Percentiles rank a stretch among this genome's conserved stretches.
Evolutionary conservation across 2,113 vertebrate genomes (phyloP).

Genomic region (Pseudorectes ferrugineus): DNA sequence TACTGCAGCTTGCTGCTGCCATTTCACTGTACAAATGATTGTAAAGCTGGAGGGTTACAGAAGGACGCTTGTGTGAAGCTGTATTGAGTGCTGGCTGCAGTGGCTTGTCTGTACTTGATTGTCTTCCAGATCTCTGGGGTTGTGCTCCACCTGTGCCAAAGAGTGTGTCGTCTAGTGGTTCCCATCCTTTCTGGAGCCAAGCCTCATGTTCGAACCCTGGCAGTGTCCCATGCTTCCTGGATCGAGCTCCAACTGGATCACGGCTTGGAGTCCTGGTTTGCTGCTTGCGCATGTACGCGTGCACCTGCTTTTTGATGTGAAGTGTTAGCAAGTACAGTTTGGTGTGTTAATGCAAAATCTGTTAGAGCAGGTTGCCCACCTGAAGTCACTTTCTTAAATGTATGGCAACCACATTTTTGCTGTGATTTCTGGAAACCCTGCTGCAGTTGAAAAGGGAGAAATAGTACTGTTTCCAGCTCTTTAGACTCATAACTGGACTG

Average conservation of each 20-base stretch:
- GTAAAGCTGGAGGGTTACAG: conserved; percentile 24
- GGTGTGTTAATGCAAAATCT: conserved; percentile 45
- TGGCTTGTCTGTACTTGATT: conserved; percentile 43
- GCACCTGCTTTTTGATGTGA: conserved; percentile 56
- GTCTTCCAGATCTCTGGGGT: conserved; percentile 49
- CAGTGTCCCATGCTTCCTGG: conserved; percentile 46
- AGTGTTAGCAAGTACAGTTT: conserved; percentile 54
- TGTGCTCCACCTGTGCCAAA: conserved; percentile 61
- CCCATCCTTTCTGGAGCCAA: conserved; percentile 54
- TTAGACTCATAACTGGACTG: background rate
- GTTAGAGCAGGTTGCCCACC: conserved; percentile 61
- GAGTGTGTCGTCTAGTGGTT: conserved; percentile 65
- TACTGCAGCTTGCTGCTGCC: background rate
- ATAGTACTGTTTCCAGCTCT: background rate
- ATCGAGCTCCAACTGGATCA: conserved; percentile 39
- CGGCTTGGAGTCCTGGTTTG: conserved; percentile 1
- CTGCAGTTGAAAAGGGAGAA: background rate
- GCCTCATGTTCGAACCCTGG: conserved; percentile 57
- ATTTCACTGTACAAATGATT: background rate
- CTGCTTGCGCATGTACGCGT: background rate
- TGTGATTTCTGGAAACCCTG: background rate
- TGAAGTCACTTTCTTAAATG: conserved; percentile 31
- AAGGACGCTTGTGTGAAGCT: background rate
- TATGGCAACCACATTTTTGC: conserved; percentile 16
- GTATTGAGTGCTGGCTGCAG: conserved; percentile 1